These are phyloP conservation scores for Antechinus flavipes DNA, from an alignment of 2,113 vertebrate species.

Conservation along the genomic window DNA sequence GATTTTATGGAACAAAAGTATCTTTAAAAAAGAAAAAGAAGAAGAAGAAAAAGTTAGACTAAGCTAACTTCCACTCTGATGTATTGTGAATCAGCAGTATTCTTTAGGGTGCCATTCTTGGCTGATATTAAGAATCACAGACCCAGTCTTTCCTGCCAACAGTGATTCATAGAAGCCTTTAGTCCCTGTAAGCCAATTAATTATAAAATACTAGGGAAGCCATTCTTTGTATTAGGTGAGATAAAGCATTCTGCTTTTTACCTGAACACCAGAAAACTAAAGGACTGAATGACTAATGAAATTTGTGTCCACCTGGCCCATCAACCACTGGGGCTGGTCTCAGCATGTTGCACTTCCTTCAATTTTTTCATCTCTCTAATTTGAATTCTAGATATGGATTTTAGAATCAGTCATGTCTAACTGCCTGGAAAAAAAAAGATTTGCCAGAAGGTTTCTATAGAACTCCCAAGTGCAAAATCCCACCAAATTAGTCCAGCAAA, in stretches of 20 bases:
- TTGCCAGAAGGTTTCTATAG: not conserved
- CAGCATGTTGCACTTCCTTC: not conserved
- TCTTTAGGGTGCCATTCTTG: not conserved
- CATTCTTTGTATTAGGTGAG: constrained; percentile 3
- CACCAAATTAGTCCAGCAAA: constrained; percentile 3
- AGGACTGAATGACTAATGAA: not conserved
- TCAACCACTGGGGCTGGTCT: not conserved
- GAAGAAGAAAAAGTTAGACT: not conserved
- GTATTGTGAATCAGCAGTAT: not conserved
- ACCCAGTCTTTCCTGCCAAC: not conserved
- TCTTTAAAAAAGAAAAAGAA: not conserved
- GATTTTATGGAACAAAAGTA: not conserved
- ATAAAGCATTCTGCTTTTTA: too few relatives aligned
- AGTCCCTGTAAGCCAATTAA: not conserved
- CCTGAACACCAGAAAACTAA: constrained; percentile 15
- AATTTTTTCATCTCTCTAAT: constrained; percentile 17
- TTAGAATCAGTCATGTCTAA: not conserved
- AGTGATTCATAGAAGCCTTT: not conserved
- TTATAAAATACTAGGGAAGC: not conserved
- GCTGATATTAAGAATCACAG: not conserved
- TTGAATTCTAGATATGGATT: not conserved
- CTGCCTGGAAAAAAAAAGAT: not conserved
- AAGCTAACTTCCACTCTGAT: not conserved
- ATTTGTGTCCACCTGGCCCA: not conserved
- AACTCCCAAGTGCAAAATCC: not conserved